phyloP scores from a whole-genome alignment of 2,888 invertebrate genomes.

The Brachypalpus laphriformis region DNA sequence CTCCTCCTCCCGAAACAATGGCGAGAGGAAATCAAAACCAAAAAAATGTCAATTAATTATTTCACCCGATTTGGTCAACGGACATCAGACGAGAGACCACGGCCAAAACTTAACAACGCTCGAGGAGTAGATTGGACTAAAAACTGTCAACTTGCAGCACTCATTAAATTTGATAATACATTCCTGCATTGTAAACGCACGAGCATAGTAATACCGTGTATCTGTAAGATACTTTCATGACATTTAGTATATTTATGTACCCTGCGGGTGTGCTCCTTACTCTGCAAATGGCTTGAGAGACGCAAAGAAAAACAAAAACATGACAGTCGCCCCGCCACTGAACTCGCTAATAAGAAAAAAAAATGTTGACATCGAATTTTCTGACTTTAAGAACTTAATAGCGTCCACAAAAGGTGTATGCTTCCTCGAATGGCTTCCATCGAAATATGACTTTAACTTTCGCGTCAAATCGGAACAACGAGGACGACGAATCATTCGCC shows the following conservation, averaged over 20 bases:
- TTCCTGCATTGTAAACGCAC: conserved; percentile 66
- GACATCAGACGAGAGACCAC: conserved; percentile 27
- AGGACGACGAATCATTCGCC: conserved; percentile 31
- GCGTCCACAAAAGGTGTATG: not conserved
- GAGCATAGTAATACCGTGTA: conserved; percentile 10
- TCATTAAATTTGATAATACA: conserved; percentile 72
- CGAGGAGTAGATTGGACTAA: conserved; percentile 38
- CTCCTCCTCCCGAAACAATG: conserved; percentile 29
- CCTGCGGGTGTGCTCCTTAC: conserved; percentile 45
- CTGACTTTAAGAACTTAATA: conserved; percentile 28
- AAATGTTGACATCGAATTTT: conserved; percentile 58
- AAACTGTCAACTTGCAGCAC: conserved; percentile 73
- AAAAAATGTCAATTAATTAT: conserved; percentile 73
- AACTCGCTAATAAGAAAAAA: conserved; percentile 51
- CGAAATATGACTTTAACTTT: conserved; percentile 47
- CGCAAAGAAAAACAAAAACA: conserved; percentile 12
- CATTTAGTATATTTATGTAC: conserved; percentile 50
- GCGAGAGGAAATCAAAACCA: conserved; percentile 65
- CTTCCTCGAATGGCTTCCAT: not conserved
- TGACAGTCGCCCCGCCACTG: conserved; percentile 47
- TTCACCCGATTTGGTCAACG: conserved; percentile 65
- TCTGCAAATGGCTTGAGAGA: conserved; percentile 42
- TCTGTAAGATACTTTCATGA: conserved; percentile 50
- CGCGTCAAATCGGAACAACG: conserved; percentile 35
- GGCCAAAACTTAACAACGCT: conserved; percentile 7